These are phyloP conservation scores for Lycocorax pyrrhopterus DNA, from an alignment of 2,113 vertebrate genomes.

Conservation along the genomic window DNA sequence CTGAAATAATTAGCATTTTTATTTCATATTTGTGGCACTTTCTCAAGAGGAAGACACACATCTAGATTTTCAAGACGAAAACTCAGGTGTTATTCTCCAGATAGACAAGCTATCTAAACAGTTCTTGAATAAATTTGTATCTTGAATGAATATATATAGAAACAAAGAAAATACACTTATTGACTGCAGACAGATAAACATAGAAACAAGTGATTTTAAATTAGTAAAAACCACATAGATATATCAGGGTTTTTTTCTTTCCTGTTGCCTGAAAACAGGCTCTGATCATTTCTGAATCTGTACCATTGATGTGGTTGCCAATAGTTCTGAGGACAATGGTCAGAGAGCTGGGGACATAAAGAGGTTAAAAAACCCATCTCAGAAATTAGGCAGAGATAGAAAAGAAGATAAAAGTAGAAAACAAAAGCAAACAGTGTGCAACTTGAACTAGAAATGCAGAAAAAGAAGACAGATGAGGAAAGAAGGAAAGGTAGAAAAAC, in stretches of 20 bases:
- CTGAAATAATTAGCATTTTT: not conserved
- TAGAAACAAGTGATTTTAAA: not conserved
- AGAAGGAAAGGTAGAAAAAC: not conserved
- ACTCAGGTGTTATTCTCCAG: not conserved
- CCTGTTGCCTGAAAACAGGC: not conserved
- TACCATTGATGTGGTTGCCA: not conserved
- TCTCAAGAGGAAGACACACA: not conserved
- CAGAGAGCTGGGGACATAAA: not conserved
- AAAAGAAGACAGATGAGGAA: not conserved
- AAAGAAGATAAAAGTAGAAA: not conserved
- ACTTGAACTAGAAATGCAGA: not conserved
- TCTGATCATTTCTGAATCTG: not conserved
- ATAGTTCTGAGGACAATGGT: not conserved
- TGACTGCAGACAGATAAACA: not conserved
- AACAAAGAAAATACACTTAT: not conserved
- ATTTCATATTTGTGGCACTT: not conserved
- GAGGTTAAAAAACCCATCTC: not conserved
- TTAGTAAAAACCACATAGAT: not conserved
- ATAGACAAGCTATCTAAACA: not conserved
- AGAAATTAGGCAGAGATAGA: not conserved
- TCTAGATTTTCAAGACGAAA: not conserved
- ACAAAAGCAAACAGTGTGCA: not conserved
- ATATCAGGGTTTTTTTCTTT: accelerated
- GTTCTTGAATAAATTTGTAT: not conserved
- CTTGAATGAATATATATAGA: not conserved